These are phyloP conservation scores for Calliphora vicina DNA, from an alignment of 1,140 invertebrate genomes.

Conservation along the genomic window DNA sequence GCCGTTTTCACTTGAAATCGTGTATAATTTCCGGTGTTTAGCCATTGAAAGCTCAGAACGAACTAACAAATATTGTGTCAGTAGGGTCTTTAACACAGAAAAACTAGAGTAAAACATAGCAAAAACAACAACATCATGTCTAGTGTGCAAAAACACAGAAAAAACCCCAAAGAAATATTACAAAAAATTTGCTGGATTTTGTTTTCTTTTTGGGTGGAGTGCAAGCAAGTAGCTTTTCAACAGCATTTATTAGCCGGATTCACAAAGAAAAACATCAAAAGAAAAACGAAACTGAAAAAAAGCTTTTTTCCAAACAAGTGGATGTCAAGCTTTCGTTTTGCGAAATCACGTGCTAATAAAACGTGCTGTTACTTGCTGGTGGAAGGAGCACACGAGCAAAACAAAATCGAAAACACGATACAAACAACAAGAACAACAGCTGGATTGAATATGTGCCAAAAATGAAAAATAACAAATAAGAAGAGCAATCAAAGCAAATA, in stretches of 20 bases:
- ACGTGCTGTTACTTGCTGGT: slow-evolving; percentile 5
- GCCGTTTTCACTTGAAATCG: neutral
- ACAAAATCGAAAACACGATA: neutral
- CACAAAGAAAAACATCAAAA: neutral
- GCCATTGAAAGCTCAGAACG: slow-evolving; percentile 9
- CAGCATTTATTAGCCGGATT: neutral
- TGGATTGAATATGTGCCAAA: no score
- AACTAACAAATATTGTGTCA: slow-evolving; percentile 27
- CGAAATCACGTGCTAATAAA: neutral
- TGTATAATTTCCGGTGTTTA: slow-evolving; percentile 10
- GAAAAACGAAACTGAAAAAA: no score
- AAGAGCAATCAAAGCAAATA: neutral
- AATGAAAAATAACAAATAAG: neutral
- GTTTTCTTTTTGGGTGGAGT: slow-evolving; percentile 13
- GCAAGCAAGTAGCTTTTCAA: slow-evolving; percentile 12
- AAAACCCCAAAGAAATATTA: neutral
- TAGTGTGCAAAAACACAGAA: slow-evolving; percentile 4
- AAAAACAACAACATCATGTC: neutral
- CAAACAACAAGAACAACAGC: no score
- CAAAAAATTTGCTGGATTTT: neutral
- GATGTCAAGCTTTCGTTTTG: neutral
- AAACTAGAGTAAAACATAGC: neutral
- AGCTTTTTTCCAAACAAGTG: neutral
- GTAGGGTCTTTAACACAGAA: slow-evolving; percentile 11
- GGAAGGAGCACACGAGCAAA: slow-evolving; percentile 11